Evolutionary conservation across 2,888 invertebrate genomes (phyloP).

Genomic region (Apodemia zela): DNA sequence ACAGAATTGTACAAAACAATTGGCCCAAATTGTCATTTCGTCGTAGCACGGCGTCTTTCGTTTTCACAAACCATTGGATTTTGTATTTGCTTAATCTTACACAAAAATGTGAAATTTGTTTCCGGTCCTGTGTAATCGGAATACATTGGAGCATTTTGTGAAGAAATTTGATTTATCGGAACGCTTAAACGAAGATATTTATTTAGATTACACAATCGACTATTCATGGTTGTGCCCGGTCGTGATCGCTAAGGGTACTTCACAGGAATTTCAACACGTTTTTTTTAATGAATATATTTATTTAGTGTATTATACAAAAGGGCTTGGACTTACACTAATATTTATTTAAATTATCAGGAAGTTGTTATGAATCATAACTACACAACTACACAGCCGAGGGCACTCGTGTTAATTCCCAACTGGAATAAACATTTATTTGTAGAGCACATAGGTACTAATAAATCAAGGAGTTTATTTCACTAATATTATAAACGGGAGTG

Average conservation of each 20-base stretch:
- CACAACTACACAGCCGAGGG: too few relatives aligned
- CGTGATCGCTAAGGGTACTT: conserved; percentile 38
- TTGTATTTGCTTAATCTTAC: conserved; percentile 38
- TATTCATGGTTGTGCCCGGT: conserved; percentile 38
- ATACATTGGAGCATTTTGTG: conserved; percentile 17
- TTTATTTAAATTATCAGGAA: too few relatives aligned
- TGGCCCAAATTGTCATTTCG: conserved; percentile 43
- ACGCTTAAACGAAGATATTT: conserved; percentile 34
- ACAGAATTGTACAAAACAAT: conserved; percentile 56
- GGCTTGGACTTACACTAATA: too few relatives aligned
- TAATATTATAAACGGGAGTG: conserved; percentile 24
- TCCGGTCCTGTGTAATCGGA: conserved; percentile 19
- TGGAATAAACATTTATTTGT: too few relatives aligned
- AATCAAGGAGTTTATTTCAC: too few relatives aligned
- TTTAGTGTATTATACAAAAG: too few relatives aligned
- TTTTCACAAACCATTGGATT: conserved; percentile 40
- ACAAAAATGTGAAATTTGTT: conserved; percentile 36
- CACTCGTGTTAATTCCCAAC: too few relatives aligned
- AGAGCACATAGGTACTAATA: too few relatives aligned
- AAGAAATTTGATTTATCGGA: conserved; percentile 35
- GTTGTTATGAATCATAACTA: too few relatives aligned
- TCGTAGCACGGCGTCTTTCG: conserved; percentile 35
- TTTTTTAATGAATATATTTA: conserved; percentile 38
- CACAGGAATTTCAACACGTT: conserved; percentile 47
- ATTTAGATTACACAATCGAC: conserved; percentile 39